A percentile compares a stretch with the other conserved stretches of the same genome.
Conservation (phyloP, 35 echinoderm and acorn worm species). For the Chiridota heheva region DNA sequence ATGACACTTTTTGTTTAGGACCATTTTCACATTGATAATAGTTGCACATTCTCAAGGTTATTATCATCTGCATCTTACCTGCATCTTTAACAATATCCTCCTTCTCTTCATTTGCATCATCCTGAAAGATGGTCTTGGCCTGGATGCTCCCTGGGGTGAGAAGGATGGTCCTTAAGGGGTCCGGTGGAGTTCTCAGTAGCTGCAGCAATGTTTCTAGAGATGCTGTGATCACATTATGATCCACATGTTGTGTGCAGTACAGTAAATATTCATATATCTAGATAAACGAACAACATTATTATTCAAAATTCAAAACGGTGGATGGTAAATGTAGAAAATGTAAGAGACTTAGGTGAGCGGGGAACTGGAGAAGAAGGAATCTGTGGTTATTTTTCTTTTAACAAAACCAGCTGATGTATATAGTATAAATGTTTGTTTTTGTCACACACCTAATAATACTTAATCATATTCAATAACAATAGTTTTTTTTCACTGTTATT, state of each 20-base stretch:
- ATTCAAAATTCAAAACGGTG: not conserved
- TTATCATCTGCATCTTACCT: too few relatives aligned
- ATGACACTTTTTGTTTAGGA: too few relatives aligned
- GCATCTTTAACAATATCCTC: constrained; percentile 46
- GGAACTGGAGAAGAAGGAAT: too few relatives aligned
- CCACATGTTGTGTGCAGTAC: constrained; percentile 71
- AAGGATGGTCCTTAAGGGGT: constrained; percentile 53
- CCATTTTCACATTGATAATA: too few relatives aligned
- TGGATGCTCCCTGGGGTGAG: constrained; percentile 57
- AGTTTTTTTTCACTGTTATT: too few relatives aligned
- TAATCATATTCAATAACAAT: too few relatives aligned
- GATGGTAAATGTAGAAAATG: not conserved
- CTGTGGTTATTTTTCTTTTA: too few relatives aligned
- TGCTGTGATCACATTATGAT: constrained; percentile 95
- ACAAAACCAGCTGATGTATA: too few relatives aligned
- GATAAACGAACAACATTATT: not conserved
- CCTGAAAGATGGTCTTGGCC: constrained; percentile 53
- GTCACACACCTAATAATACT: too few relatives aligned
- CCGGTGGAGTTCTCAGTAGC: constrained; percentile 72
- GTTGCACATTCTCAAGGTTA: too few relatives aligned
- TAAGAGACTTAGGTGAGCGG: not conserved
- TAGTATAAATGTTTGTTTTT: too few relatives aligned
- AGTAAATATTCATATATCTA: constrained; percentile 95
- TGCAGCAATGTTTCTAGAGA: constrained; percentile 90
- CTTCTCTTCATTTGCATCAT: constrained; percentile 32